These are phyloP conservation scores for Mimumesa dahlbomi DNA, from an alignment of 2,888 invertebrate genomes.

Conservation along the genomic window DNA sequence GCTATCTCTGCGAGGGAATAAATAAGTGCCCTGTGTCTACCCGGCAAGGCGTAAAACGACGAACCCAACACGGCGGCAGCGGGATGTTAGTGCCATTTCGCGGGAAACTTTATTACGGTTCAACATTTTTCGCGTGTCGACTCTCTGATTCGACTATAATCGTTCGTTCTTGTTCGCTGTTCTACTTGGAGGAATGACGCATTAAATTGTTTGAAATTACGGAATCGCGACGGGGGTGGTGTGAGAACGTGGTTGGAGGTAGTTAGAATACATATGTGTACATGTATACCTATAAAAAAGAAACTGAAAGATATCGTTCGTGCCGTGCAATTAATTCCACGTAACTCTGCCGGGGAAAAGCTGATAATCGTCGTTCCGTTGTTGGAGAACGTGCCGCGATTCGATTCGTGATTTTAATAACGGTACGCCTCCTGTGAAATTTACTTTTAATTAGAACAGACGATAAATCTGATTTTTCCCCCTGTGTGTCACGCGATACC, in stretches of 20 bases:
- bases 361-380: constrained; percentile 14
- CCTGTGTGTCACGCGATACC: constrained; percentile 13
- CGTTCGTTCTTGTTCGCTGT: no score
- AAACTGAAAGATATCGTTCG: background rate
- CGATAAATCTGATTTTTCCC: constrained; percentile 19
- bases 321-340: constrained; percentile 15
- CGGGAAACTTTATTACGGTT: no score
- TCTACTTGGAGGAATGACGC: no score
- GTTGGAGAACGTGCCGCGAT: background rate
- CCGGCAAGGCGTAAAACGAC: background rate
- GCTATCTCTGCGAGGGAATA: background rate
- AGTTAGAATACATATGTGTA: no score
- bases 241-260: no score
- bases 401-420: constrained; percentile 17
- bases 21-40: background rate
- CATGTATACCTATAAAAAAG: no score
- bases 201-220: no score
- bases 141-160: no score
- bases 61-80: no score
- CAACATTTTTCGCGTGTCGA: background rate
- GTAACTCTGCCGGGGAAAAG: background rate
- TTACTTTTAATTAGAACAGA: constrained; percentile 3
- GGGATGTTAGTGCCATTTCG: no score
- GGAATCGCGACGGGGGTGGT: no score
- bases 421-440: background rate